Percentiles rank a stretch among this genome's conserved stretches.
These are phyloP conservation scores for Alexandromys fortis DNA, from an alignment of 2,113 vertebrate genomes.

Conservation along the genomic window DNA sequence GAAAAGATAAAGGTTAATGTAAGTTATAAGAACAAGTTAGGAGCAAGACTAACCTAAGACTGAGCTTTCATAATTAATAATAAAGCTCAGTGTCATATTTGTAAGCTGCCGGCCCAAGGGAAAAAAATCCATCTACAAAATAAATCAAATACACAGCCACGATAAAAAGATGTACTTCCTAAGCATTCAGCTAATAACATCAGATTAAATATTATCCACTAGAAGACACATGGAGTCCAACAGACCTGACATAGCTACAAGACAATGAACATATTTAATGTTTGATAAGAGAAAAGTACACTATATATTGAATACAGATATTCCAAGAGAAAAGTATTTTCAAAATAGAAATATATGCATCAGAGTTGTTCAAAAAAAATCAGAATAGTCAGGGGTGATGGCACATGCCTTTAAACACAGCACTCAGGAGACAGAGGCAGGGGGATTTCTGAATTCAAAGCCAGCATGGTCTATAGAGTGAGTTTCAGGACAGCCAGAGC, in stretches of 20 bases:
- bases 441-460: not conserved
- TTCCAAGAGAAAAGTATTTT: not conserved
- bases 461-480: not conserved
- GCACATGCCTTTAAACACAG: not conserved
- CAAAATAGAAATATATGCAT: not conserved
- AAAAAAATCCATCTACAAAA: not conserved
- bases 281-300: not conserved
- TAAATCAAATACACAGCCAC: not conserved
- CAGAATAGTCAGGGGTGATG: not conserved
- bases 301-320: not conserved
- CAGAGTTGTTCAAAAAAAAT: not conserved
- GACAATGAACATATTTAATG: not conserved
- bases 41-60: not conserved
- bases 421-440: not conserved
- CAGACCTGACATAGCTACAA: not conserved
- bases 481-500: not conserved
- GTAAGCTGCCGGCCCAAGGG: not conserved
- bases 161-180: not conserved
- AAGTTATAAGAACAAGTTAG: not conserved
- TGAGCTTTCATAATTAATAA: not conserved
- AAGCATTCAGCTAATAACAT: slow-evolving; percentile 10
- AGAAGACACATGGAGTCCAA: not conserved
- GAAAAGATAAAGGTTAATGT: not conserved
- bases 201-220: not conserved
- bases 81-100: not conserved